Evolutionary conservation across 2,888 invertebrate genomes (phyloP).

Genomic region (Sinodicranocentrus sp.): DNA sequence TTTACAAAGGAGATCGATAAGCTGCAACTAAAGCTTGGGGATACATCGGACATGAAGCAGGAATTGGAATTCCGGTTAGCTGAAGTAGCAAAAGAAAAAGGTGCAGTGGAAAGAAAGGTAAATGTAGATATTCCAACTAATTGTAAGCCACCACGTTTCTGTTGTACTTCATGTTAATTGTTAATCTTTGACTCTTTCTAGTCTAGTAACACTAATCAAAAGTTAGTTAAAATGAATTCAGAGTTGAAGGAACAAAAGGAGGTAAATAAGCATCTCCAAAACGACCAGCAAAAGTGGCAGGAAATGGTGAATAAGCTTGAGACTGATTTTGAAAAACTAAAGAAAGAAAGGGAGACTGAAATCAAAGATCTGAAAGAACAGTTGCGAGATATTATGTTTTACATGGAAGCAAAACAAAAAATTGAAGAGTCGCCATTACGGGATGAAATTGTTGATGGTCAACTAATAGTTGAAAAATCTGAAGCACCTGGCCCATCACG

Average conservation of each 20-base stretch:
- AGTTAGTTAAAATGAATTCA: slow-evolving; percentile 83
- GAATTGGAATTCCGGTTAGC: slow-evolving; percentile 78
- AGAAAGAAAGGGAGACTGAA: slow-evolving; percentile 81
- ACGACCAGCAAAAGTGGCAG: slow-evolving; percentile 88
- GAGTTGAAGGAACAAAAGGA: slow-evolving; percentile 92
- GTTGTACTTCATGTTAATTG: slow-evolving; percentile 17
- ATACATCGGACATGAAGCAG: slow-evolving; percentile 48
- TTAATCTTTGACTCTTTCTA: slow-evolving; percentile 64
- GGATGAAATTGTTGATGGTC: slow-evolving; percentile 83
- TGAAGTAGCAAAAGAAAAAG: slow-evolving; percentile 84
- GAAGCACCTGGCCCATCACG: slow-evolving; percentile 29
- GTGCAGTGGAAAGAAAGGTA: slow-evolving; percentile 85
- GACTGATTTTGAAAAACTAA: slow-evolving; percentile 79
- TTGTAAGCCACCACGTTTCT: slow-evolving; percentile 1
- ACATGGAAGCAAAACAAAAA: slow-evolving; percentile 90
- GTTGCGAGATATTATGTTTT: slow-evolving; percentile 97
- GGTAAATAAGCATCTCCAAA: slow-evolving; percentile 87
- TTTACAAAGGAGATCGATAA: slow-evolving; percentile 74
- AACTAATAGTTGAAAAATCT: slow-evolving; percentile 80
- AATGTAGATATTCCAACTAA: too few relatives aligned
- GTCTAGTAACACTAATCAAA: slow-evolving; percentile 77
- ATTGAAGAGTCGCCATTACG: slow-evolving; percentile 81
- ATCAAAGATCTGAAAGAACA: slow-evolving; percentile 93
- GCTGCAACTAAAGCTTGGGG: slow-evolving; percentile 57
- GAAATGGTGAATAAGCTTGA: slow-evolving; percentile 82